Percentiles rank a stretch among this genome's conserved stretches.
phyloP scores from a whole-genome alignment of 2,113 vertebrate genomes.

The Melanotaenia duboulayi region DNA sequence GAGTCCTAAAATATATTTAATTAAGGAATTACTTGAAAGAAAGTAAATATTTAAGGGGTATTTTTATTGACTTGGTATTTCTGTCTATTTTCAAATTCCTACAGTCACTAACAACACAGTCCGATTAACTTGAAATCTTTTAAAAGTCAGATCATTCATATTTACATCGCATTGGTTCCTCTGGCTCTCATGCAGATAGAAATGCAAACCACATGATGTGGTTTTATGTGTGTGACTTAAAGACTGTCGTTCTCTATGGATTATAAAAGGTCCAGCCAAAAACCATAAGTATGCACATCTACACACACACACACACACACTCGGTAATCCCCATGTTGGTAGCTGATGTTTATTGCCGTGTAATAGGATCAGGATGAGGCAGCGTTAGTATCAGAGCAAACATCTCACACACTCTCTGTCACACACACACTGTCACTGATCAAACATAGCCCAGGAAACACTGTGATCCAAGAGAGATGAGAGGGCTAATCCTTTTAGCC shows the following conservation, averaged over 20 bases:
- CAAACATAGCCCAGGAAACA: conserved; percentile 73
- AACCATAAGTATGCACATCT: conserved; percentile 48
- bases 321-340: conserved; percentile 84
- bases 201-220: neutral
- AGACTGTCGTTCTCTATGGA: conserved; percentile 37
- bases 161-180: neutral
- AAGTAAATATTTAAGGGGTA: too few relatives aligned
- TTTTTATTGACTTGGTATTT: too few relatives aligned
- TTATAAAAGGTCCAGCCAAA: conserved; percentile 70
- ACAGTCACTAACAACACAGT: neutral
- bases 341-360: conserved; percentile 88
- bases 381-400: conserved; percentile 86
- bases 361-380: conserved; percentile 90
- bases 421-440: conserved; percentile 53
- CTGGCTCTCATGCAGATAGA: neutral
- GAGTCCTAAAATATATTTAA: too few relatives aligned
- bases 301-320: conserved; percentile 37
- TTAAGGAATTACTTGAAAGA: too few relatives aligned
- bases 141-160: neutral
- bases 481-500: conserved; percentile 87
- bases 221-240: conserved; percentile 16
- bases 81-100: too few relatives aligned
- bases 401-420: conserved; percentile 67
- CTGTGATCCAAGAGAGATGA: conserved; percentile 86
- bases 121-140: neutral